Percentiles rank a stretch among this genome's conserved stretches.
Conservation (phyloP, 92 coral and sea anemone genomes). For the Parazoanthus darwini region DNA sequence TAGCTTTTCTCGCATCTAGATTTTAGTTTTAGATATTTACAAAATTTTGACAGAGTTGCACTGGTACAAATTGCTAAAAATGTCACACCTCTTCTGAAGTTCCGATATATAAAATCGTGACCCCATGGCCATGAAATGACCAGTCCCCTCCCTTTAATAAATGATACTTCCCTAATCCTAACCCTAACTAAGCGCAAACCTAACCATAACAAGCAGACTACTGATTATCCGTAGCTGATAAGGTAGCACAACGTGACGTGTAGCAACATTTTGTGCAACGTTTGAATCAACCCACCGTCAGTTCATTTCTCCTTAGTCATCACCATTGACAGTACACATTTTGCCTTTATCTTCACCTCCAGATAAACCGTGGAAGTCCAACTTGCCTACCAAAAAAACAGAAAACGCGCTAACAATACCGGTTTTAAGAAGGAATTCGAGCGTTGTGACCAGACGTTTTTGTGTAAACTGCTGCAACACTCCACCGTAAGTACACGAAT, state of each 20-base stretch:
- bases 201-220: not conserved
- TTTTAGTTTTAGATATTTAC: too few relatives aligned
- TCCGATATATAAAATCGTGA: too few relatives aligned
- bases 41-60: too few relatives aligned
- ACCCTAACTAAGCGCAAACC: too few relatives aligned
- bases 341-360: not conserved
- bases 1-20: too few relatives aligned
- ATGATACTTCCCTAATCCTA: not conserved
- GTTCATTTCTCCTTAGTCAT: not conserved
- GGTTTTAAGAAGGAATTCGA: not conserved
- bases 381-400: not conserved
- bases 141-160: too few relatives aligned
- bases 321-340: not conserved
- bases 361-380: not conserved
- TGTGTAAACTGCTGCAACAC: constrained; percentile 17
- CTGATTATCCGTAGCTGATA: not conserved
- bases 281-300: not conserved
- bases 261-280: too few relatives aligned
- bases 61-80: too few relatives aligned
- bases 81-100: too few relatives aligned
- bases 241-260: too few relatives aligned
- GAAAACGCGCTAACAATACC: not conserved
- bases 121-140: too few relatives aligned
- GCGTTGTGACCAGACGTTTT: constrained; percentile 3
- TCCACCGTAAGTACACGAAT: constrained; percentile 16